Evolutionary conservation across 1,140 invertebrate species (phyloP).

Genomic region (Euura saliciscinereae): DNA sequence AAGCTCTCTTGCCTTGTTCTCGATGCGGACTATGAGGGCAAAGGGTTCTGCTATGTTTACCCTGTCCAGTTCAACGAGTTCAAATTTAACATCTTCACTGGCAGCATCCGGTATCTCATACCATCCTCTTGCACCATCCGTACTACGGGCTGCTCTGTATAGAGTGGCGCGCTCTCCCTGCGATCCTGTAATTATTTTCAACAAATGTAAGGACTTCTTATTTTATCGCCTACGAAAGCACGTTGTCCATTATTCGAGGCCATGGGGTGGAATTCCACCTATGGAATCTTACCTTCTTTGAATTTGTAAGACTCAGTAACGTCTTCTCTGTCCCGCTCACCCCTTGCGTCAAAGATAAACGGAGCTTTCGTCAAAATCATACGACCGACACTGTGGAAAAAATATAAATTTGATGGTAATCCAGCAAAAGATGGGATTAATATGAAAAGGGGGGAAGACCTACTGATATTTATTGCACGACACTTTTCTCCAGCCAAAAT

Average conservation of each 20-base stretch:
- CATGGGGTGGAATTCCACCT: neutral
- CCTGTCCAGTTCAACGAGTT: slow-evolving; percentile 66
- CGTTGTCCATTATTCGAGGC: too few relatives aligned
- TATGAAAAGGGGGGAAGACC: slow-evolving; percentile 34
- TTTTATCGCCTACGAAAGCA: too few relatives aligned
- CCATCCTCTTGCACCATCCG: slow-evolving; percentile 64
- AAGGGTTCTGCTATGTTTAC: slow-evolving; percentile 69
- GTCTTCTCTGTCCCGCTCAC: slow-evolving; percentile 72
- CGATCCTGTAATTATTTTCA: slow-evolving; percentile 60
- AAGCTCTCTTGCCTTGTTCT: slow-evolving; percentile 65
- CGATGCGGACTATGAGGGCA: slow-evolving; percentile 64
- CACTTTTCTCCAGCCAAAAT: slow-evolving; percentile 68
- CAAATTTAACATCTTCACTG: slow-evolving; percentile 66
- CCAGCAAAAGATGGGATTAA: slow-evolving; percentile 3
- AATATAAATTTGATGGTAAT: neutral
- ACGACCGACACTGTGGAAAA: slow-evolving; percentile 70
- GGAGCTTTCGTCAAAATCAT: slow-evolving; percentile 79
- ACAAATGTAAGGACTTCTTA: slow-evolving; percentile 43
- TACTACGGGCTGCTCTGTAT: slow-evolving; percentile 66
- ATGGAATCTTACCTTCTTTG: slow-evolving; percentile 64
- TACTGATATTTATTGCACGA: slow-evolving; percentile 74
- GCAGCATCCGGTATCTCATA: slow-evolving; percentile 58
- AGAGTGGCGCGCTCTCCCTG: slow-evolving; percentile 66
- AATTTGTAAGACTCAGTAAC: slow-evolving; percentile 77
- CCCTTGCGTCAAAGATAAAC: slow-evolving; percentile 72